These are phyloP conservation scores for Chloroclystis v-ata DNA, from an alignment of 2,888 invertebrate species.

Conservation along the genomic window DNA sequence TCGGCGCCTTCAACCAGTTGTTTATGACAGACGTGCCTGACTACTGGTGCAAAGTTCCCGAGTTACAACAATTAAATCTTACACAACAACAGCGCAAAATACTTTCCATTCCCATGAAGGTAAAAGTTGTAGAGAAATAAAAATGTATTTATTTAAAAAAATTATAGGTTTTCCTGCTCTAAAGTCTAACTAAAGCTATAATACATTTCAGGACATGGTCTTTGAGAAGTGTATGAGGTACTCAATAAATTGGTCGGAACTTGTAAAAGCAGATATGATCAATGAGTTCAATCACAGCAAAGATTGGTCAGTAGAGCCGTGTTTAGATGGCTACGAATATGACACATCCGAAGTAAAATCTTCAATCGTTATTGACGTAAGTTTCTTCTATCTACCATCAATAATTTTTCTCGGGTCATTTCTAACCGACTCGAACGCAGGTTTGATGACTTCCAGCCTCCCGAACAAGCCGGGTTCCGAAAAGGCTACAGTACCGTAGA, in stretches of 20 bases:
- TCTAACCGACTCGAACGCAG: too few relatives aligned
- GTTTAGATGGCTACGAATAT: conserved; percentile 89
- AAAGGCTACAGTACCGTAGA: too few relatives aligned
- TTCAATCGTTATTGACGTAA: conserved; percentile 91
- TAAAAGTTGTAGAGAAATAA: too few relatives aligned
- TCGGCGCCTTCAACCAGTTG: conserved; percentile 94
- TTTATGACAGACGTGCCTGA: conserved; percentile 93
- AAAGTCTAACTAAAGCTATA: neutral
- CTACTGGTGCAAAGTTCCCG: conserved; percentile 90
- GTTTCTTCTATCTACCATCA: conserved; percentile 35
- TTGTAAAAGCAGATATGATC: conserved; percentile 54
- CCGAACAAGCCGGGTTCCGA: too few relatives aligned
- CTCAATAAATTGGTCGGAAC: conserved; percentile 83
- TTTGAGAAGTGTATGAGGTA: conserved; percentile 86
- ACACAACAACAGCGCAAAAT: conserved; percentile 78
- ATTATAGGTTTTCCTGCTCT: neutral
- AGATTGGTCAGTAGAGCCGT: conserved; percentile 82
- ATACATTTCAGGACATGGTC: conserved; percentile 51
- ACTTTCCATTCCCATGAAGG: conserved; percentile 82
- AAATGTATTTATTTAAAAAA: too few relatives aligned
- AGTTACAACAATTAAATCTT: conserved; percentile 75
- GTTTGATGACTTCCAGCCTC: too few relatives aligned
- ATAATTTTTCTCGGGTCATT: too few relatives aligned
- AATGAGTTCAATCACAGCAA: conserved; percentile 61
- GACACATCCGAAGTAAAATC: conserved; percentile 83